Evolutionary conservation across 2,888 invertebrate species (phyloP).

Genomic region (Eilema depressum): DNA sequence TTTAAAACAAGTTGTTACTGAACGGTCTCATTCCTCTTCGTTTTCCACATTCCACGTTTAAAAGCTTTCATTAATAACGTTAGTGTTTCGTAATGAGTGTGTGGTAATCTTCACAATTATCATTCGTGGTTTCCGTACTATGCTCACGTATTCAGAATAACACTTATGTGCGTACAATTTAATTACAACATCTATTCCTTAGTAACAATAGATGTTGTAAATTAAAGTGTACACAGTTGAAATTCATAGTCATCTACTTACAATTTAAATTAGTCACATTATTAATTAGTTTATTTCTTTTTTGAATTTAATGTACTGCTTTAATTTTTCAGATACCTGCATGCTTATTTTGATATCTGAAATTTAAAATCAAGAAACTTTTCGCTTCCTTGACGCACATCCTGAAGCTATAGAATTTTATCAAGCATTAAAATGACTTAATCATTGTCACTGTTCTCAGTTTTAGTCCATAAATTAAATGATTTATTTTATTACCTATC

Average conservation of each 20-base stretch:
- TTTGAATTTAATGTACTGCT: constrained; percentile 26
- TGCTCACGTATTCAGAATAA: not conserved
- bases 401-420: not conserved
- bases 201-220: not conserved
- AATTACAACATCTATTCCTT: not conserved
- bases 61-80: constrained; percentile 37
- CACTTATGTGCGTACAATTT: not conserved
- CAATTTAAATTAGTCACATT: not conserved
- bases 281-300: constrained; percentile 6
- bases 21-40: constrained; percentile 43
- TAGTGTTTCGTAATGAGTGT: constrained; percentile 9
- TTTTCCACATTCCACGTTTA: constrained; percentile 28
- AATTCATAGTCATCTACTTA: not conserved
- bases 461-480: not conserved
- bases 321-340: constrained; percentile 41
- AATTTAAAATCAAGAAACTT: constrained; percentile 18
- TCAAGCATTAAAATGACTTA: not conserved
- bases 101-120: constrained; percentile 4
- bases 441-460: not conserved
- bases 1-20: constrained; percentile 57
- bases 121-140: not conserved
- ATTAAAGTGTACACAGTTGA: not conserved
- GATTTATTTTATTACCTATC: not conserved
- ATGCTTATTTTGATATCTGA: constrained; percentile 21
- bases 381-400: not conserved